These are phyloP conservation scores for Coendou prehensilis DNA, from an alignment of 2,797 vertebrate genomes.

Conservation along the genomic window DNA sequence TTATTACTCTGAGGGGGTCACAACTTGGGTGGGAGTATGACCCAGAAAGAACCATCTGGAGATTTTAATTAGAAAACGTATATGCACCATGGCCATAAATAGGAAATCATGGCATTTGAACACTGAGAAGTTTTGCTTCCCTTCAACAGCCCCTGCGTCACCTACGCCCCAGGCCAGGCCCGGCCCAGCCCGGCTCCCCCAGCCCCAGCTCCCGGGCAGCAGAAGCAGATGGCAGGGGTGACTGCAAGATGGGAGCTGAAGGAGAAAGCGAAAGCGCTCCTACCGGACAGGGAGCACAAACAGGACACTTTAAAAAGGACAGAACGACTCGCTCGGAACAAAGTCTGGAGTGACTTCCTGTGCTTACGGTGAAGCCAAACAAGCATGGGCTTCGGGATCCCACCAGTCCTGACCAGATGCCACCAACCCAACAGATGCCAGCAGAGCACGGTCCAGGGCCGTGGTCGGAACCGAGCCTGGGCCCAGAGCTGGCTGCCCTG, in stretches of 20 bases:
- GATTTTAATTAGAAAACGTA: neutral
- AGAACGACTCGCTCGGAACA: neutral
- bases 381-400: neutral
- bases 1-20: neutral
- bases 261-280: neutral
- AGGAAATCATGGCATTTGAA: neutral
- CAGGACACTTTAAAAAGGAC: neutral
- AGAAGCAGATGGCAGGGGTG: neutral
- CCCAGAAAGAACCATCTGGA: neutral
- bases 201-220: neutral
- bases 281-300: neutral
- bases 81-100: neutral
- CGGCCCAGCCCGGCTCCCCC: neutral
- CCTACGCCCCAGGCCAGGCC: neutral
- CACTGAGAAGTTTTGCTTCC: neutral
- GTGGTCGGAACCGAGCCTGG: fast-evolving
- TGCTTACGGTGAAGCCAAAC: neutral
- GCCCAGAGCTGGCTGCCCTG: neutral
- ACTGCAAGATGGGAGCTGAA: neutral
- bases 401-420: no score
- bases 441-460: neutral
- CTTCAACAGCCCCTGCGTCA: neutral
- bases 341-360: neutral
- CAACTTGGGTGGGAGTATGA: no score
- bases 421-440: neutral